These are phyloP conservation scores for Diorhabda sublineata DNA, from an alignment of 1,140 invertebrate species.

Conservation along the genomic window DNA sequence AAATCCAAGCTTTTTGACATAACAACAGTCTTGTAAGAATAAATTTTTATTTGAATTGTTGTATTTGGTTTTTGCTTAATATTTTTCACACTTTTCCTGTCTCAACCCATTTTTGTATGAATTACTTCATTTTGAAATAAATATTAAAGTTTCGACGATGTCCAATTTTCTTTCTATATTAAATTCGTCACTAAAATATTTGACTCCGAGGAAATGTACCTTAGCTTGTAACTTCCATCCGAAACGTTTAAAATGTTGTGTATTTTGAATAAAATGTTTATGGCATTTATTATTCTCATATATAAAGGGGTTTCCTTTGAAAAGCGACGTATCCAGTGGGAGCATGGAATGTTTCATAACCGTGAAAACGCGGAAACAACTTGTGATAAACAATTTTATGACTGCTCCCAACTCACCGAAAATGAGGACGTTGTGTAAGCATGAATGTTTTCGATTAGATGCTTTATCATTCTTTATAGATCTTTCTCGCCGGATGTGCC, in stretches of 20 bases:
- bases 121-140: no score
- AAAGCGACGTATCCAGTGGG: not conserved
- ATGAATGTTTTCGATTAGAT: not conserved
- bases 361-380: not conserved
- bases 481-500: no score
- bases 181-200: no score
- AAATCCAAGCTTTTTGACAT: no score
- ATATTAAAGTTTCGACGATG: no score
- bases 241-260: not conserved
- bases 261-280: not conserved
- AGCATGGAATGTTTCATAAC: not conserved
- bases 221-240: not conserved
- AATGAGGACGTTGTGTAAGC: not conserved
- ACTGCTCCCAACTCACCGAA: not conserved
- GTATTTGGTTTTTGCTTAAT: no score
- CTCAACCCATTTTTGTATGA: no score
- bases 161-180: no score
- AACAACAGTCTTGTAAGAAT: no score
- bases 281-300: conserved; percentile 1
- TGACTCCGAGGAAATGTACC: not conserved
- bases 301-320: not conserved
- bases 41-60: no score
- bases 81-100: no score
- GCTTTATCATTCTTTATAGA: no score
- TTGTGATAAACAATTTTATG: not conserved